Evolutionary conservation across 2,888 invertebrate genomes (phyloP).

Genomic region (Mimachlamys varia): DNA sequence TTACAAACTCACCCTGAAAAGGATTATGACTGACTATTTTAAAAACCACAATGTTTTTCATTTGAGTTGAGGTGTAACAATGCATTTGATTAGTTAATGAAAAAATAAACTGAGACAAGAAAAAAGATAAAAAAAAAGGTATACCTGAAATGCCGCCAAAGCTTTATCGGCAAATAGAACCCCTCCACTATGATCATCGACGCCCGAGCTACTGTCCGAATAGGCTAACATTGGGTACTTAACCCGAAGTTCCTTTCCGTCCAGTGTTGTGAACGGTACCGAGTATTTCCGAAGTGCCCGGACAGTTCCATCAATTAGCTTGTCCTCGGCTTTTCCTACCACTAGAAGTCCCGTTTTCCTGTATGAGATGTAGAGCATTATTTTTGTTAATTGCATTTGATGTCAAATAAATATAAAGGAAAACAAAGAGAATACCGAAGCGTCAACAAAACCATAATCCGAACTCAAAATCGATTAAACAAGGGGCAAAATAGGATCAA

Average conservation of each 20-base stretch:
- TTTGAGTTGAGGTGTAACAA: too few relatives aligned
- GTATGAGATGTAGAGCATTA: slow-evolving; percentile 6
- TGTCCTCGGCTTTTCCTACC: slow-evolving; percentile 59
- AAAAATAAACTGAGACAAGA: too few relatives aligned
- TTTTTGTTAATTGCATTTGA: too few relatives aligned
- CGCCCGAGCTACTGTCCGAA: slow-evolving; percentile 58
- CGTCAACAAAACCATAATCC: too few relatives aligned
- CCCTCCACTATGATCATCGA: slow-evolving; percentile 74
- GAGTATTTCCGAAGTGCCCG: slow-evolving; percentile 55
- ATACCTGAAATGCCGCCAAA: slow-evolving; percentile 75
- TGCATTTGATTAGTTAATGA: too few relatives aligned
- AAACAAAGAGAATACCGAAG: too few relatives aligned
- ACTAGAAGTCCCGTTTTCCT: slow-evolving; percentile 71
- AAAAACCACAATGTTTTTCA: too few relatives aligned
- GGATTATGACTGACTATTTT: neutral
- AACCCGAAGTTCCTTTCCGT: slow-evolving; percentile 51
- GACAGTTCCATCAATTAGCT: slow-evolving; percentile 53
- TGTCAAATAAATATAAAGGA: too few relatives aligned
- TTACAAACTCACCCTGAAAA: slow-evolving; percentile 67
- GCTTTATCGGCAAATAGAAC: slow-evolving; percentile 74
- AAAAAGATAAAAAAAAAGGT: too few relatives aligned
- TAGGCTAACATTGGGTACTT: slow-evolving; percentile 69
- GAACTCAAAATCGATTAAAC: too few relatives aligned
- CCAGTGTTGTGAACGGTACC: slow-evolving; percentile 61
- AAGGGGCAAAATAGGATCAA: too few relatives aligned